These are phyloP conservation scores for Mormyrops boulengeri DNA, from an alignment of 2,797 vertebrate species.

Conservation along the genomic window DNA sequence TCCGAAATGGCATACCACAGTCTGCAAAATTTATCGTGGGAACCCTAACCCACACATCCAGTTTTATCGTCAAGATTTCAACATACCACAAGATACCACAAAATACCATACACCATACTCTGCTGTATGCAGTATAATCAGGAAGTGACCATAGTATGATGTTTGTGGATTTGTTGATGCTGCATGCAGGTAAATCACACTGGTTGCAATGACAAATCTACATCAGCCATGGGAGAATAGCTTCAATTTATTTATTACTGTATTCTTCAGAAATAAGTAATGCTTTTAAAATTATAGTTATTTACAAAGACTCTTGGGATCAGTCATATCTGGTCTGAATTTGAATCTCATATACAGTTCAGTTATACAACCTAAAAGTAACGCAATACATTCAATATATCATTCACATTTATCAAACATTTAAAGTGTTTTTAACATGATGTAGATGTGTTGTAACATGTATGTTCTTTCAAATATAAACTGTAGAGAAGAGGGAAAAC, in stretches of 20 bases:
- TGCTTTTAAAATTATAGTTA: background rate
- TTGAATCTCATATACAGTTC: background rate
- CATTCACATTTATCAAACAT: background rate
- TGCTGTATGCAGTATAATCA: background rate
- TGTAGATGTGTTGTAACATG: background rate
- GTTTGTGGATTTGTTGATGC: background rate
- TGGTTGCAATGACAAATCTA: background rate
- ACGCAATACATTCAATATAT: background rate
- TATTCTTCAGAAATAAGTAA: background rate
- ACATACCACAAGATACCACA: background rate
- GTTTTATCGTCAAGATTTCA: background rate
- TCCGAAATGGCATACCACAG: background rate
- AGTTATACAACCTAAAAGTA: background rate
- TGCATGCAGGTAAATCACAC: background rate
- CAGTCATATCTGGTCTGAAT: background rate
- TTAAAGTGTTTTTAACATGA: background rate
- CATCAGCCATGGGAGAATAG: background rate
- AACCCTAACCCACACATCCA: background rate
- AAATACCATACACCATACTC: background rate
- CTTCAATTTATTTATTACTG: background rate
- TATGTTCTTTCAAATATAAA: background rate
- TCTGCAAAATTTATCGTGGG: background rate
- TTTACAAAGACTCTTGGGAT: background rate
- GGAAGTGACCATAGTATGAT: background rate
- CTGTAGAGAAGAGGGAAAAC: background rate